A percentile compares a stretch with the other conserved stretches of the same genome.
phyloP scores from a whole-genome alignment of 2,113 vertebrate species.

The Gymnarchus niloticus region DNA sequence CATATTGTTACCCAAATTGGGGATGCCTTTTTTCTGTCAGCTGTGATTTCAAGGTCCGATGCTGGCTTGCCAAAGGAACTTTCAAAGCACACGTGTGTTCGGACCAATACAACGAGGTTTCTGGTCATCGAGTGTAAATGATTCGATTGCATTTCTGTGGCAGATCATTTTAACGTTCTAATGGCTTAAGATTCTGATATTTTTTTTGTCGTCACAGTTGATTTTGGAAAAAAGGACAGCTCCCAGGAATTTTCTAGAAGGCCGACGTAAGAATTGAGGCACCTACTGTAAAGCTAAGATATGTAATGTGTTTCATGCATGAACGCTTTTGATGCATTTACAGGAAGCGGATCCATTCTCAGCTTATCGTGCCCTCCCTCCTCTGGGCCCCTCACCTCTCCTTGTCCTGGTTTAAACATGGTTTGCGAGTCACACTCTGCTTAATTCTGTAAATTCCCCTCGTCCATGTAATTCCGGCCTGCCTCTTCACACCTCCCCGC shows the following conservation, averaged over 20 bases:
- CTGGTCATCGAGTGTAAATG: neutral
- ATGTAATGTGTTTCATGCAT: slow-evolving; percentile 66
- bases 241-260: slow-evolving; percentile 46
- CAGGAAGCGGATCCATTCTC: slow-evolving; percentile 74
- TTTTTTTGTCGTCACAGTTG: slow-evolving; percentile 44
- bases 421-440: slow-evolving; percentile 56
- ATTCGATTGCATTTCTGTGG: neutral
- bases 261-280: slow-evolving; percentile 41
- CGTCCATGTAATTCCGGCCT: slow-evolving; percentile 54
- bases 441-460: slow-evolving; percentile 50
- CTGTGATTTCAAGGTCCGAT: slow-evolving; percentile 3
- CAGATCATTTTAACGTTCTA: neutral
- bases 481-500: slow-evolving; percentile 42
- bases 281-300: slow-evolving; percentile 56
- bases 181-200: slow-evolving; percentile 18
- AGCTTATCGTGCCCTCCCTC: slow-evolving; percentile 49
- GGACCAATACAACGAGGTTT: neutral
- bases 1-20: slow-evolving; percentile 4
- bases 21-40: neutral
- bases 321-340: slow-evolving; percentile 62
- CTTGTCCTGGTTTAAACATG: slow-evolving; percentile 54
- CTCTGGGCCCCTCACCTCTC: slow-evolving; percentile 37
- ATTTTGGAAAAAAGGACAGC: slow-evolving; percentile 45
- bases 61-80: neutral
- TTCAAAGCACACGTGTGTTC: neutral